phyloP scores from a whole-genome alignment of 2,113 vertebrate genomes.

The Syngnathus floridae region DNA sequence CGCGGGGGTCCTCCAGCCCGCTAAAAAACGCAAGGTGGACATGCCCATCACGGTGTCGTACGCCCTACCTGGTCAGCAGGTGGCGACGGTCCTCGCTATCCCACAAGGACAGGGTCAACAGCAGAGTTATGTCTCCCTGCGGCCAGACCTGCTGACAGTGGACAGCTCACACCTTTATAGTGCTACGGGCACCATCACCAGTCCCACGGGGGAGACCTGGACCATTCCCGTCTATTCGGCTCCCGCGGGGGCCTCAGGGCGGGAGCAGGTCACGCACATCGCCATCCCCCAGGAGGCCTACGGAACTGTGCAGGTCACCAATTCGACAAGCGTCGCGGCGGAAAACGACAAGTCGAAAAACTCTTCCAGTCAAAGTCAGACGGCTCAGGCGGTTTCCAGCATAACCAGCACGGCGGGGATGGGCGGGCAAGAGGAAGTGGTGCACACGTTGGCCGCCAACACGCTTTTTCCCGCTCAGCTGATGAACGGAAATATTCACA shows the following conservation, averaged over 20 bases:
- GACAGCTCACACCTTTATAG: constrained; percentile 98
- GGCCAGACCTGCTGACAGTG: constrained; percentile 96
- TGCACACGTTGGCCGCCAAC: constrained; percentile 80
- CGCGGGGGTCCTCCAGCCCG: constrained; percentile 92
- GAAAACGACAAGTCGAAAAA: constrained; percentile 78
- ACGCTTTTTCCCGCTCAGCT: constrained; percentile 92
- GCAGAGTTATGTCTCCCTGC: constrained; percentile 94
- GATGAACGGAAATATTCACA: constrained; percentile 99
- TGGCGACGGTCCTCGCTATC: constrained; percentile 95
- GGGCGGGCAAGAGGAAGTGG: constrained; percentile 87
- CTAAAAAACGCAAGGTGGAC: constrained; percentile 98
- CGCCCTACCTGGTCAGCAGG: constrained; percentile 92
- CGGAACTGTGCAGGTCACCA: constrained; percentile 84
- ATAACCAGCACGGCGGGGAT: constrained; percentile 71
- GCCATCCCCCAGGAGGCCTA: constrained; percentile 99
- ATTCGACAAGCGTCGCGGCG: constrained; percentile 69
- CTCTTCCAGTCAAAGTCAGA: constrained; percentile 53
- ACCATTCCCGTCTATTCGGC: constrained; percentile 97
- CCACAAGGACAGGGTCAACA: constrained; percentile 89
- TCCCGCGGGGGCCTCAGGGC: constrained; percentile 77
- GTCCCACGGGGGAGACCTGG: constrained; percentile 98
- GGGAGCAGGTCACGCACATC: constrained; percentile 88
- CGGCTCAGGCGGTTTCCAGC: constrained; percentile 63
- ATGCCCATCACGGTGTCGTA: constrained; percentile 98
- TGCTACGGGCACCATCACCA: constrained; percentile 96